Percentiles rank a stretch among this genome's conserved stretches.
Evolutionary conservation across 2,113 vertebrate species (phyloP).

Genomic region (Camarhynchus parvulus): DNA sequence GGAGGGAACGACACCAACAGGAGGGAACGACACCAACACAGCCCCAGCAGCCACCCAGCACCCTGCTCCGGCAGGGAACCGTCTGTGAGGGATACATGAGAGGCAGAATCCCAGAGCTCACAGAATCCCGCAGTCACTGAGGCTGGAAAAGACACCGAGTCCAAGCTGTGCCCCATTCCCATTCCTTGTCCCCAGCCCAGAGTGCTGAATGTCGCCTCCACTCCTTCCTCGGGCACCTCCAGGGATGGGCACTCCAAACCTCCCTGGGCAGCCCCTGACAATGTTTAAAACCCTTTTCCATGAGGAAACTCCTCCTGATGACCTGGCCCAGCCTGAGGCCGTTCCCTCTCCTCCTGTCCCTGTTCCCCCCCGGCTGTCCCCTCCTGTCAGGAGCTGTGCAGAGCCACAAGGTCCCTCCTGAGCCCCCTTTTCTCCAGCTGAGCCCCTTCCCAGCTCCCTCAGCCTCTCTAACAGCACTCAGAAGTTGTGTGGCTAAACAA

Average conservation of each 20-base stretch:
- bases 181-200: not conserved
- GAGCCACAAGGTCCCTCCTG: not conserved
- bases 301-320: fast-evolving
- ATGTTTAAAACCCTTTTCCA: fast-evolving
- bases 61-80: not conserved
- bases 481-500: not conserved
- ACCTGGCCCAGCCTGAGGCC: fast-evolving
- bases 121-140: fast-evolving
- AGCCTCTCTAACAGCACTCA: not conserved
- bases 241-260: not conserved
- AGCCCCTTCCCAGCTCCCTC: not conserved
- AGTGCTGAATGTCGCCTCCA: not conserved
- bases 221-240: fast-evolving
- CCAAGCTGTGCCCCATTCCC: not conserved
- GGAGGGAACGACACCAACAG: too few species aligned
- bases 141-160: not conserved
- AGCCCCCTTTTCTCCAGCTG: not conserved
- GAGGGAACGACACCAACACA: not conserved
- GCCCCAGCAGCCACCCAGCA: not conserved
- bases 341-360: not conserved
- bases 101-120: not conserved
- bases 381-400: not conserved
- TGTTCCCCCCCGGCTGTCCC: not conserved
- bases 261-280: not conserved
- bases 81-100: not conserved